Conservation (phyloP, 2,113 vertebrate genomes). For the Ancistrus triradiatus region DNA sequence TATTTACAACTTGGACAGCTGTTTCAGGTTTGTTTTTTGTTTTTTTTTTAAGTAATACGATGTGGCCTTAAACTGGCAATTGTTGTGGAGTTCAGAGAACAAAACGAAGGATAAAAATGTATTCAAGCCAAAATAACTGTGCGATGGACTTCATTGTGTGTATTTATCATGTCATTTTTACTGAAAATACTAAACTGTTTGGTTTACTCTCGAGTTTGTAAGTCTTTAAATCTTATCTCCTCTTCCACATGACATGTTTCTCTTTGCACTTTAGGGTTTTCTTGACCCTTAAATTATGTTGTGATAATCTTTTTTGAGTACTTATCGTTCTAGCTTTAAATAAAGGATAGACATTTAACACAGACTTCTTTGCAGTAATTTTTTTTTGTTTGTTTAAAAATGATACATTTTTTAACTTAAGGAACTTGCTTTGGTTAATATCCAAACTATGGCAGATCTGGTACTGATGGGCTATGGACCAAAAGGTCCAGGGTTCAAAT, state of each 20-base stretch:
- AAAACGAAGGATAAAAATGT: conserved; percentile 25
- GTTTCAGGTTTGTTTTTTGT: conserved; percentile 46
- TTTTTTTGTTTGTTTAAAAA: no score
- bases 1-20: conserved; percentile 8
- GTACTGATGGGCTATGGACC: no score
- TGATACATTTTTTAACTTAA: no score
- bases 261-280: conserved; percentile 62
- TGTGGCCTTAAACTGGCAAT: conserved; percentile 51
- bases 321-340: conserved; percentile 61
- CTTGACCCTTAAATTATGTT: conserved; percentile 44
- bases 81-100: conserved; percentile 42
- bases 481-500: no score
- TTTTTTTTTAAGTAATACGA: conserved; percentile 35
- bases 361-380: conserved; percentile 46
- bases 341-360: conserved; percentile 71
- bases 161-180: conserved; percentile 60
- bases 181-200: conserved; percentile 47
- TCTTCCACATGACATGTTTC: conserved; percentile 38
- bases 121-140: conserved; percentile 42
- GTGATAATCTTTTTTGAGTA: conserved; percentile 51
- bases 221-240: conserved; percentile 21
- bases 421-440: no score
- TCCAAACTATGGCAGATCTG: no score
- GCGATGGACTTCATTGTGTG: conserved; percentile 51
- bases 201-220: conserved; percentile 40